A percentile compares a stretch with the other conserved stretches of the same genome.
Conservation (phyloP, 2,888 invertebrate genomes). For the Lysandra coridon region DNA sequence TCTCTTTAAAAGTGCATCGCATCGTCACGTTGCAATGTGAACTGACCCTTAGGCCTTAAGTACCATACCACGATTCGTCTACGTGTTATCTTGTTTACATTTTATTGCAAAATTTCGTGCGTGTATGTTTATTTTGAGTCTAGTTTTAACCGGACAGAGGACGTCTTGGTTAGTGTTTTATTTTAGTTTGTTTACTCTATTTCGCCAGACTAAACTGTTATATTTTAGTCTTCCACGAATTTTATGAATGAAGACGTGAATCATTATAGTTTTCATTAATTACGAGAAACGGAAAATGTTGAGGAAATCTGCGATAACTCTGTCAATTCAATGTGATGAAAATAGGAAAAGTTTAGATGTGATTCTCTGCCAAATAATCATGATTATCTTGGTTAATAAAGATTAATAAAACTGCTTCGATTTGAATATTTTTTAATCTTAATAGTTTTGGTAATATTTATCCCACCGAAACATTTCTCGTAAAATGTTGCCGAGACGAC, state of each 20-base stretch:
- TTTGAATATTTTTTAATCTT: too few relatives aligned
- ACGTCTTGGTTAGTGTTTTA: conserved; percentile 52
- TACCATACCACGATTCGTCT: not conserved
- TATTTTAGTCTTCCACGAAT: conserved; percentile 38
- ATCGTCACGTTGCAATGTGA: too few relatives aligned
- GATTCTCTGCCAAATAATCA: too few relatives aligned
- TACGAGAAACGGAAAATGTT: not conserved
- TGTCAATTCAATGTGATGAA: not conserved
- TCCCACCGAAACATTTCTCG: too few relatives aligned
- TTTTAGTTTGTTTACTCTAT: conserved; percentile 55
- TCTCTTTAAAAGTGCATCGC: too few relatives aligned
- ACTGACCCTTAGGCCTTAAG: too few relatives aligned
- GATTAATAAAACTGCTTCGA: not conserved
- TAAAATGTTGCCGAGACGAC: too few relatives aligned
- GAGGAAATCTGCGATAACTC: not conserved
- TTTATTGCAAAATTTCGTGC: not conserved
- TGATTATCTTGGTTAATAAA: not conserved
- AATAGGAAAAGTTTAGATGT: not conserved
- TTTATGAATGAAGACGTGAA: conserved; percentile 40
- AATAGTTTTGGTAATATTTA: too few relatives aligned
- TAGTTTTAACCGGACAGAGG: conserved; percentile 45
- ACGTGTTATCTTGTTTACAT: too few relatives aligned
- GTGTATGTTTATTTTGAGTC: not conserved
- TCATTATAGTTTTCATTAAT: not conserved
- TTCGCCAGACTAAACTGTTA: conserved; percentile 48